phyloP scores from a whole-genome alignment of 2,888 invertebrate species.

The Biston stratarius region DNA sequence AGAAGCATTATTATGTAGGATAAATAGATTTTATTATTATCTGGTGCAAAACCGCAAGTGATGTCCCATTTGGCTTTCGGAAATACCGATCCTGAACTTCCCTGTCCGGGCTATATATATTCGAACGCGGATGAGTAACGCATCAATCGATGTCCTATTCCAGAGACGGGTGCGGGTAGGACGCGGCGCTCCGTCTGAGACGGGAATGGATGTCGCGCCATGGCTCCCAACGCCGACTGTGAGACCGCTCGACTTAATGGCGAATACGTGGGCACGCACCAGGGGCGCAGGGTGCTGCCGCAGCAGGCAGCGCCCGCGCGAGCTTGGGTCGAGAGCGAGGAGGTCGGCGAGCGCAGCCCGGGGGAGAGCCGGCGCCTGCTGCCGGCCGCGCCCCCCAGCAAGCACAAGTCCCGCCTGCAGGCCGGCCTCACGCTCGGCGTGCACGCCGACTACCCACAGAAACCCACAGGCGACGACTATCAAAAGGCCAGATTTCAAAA shows the following conservation, averaged over 20 bases:
- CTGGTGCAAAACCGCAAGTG: slow-evolving; percentile 41
- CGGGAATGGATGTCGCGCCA: slow-evolving; percentile 46
- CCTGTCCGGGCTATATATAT: slow-evolving; percentile 36
- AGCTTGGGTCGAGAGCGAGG: slow-evolving; percentile 74
- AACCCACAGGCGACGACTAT: slow-evolving; percentile 26
- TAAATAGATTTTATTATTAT: slow-evolving; percentile 34
- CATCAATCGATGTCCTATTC: slow-evolving; percentile 19
- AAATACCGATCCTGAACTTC: slow-evolving; percentile 40
- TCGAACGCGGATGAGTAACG: slow-evolving; percentile 3
- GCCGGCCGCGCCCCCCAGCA: slow-evolving; percentile 45
- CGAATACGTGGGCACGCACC: slow-evolving; percentile 52
- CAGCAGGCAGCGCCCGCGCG: slow-evolving; percentile 56
- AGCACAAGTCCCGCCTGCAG: slow-evolving; percentile 61
- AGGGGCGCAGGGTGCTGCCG: slow-evolving; percentile 63
- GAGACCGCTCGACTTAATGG: slow-evolving; percentile 53
- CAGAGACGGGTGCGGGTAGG: slow-evolving; percentile 35
- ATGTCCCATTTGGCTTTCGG: slow-evolving; percentile 38
- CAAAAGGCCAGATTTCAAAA: slow-evolving; percentile 68
- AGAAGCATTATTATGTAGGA: slow-evolving; percentile 28
- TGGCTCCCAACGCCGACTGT: slow-evolving; percentile 70
- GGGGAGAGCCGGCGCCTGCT: slow-evolving; percentile 70
- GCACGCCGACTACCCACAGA: slow-evolving; percentile 54
- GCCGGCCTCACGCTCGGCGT: slow-evolving; percentile 69
- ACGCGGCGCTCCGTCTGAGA: slow-evolving; percentile 36
- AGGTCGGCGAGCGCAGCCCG: slow-evolving; percentile 56